These are phyloP conservation scores for Agonopterix heracliana DNA, from an alignment of 2,888 invertebrate species.

Conservation along the genomic window DNA sequence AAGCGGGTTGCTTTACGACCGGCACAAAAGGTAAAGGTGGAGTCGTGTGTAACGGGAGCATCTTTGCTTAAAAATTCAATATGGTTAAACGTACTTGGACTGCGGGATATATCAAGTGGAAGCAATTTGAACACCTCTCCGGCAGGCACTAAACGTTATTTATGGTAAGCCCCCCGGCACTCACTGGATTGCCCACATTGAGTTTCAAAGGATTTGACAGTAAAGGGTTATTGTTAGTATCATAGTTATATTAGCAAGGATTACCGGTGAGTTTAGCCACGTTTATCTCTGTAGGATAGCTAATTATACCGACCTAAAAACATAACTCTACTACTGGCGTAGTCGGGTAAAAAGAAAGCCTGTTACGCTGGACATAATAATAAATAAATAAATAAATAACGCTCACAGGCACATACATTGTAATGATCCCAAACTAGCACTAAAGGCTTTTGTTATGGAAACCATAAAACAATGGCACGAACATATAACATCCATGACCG, in stretches of 20 bases:
- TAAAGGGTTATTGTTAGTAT: conserved; percentile 13
- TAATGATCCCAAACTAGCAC: too few species aligned
- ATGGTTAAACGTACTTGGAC: conserved; percentile 60
- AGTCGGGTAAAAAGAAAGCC: too few species aligned
- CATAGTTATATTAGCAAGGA: too few species aligned
- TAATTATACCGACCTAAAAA: too few species aligned
- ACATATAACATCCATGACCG: too few species aligned
- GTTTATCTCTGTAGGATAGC: background rate
- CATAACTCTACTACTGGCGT: too few species aligned
- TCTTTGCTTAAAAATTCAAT: conserved; percentile 68
- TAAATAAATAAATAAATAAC: too few species aligned
- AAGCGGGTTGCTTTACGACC: conserved; percentile 34
- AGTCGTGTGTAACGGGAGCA: conserved; percentile 15
- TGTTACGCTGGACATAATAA: too few species aligned
- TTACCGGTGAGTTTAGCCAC: too few species aligned
- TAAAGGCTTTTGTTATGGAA: too few species aligned
- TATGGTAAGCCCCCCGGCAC: conserved; percentile 63
- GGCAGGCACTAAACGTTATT: conserved; percentile 68
- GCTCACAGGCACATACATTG: too few species aligned
- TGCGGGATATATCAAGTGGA: conserved; percentile 66
- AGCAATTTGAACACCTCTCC: conserved; percentile 72
- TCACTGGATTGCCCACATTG: conserved; percentile 61
- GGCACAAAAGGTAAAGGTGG: conserved; percentile 24
- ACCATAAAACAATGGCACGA: too few species aligned
- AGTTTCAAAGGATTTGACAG: conserved; percentile 56